A percentile compares a stretch with the other conserved stretches of the same genome.
phyloP scores from a whole-genome alignment of 1,140 invertebrate genomes.

The Drosophila hydei region DNA sequence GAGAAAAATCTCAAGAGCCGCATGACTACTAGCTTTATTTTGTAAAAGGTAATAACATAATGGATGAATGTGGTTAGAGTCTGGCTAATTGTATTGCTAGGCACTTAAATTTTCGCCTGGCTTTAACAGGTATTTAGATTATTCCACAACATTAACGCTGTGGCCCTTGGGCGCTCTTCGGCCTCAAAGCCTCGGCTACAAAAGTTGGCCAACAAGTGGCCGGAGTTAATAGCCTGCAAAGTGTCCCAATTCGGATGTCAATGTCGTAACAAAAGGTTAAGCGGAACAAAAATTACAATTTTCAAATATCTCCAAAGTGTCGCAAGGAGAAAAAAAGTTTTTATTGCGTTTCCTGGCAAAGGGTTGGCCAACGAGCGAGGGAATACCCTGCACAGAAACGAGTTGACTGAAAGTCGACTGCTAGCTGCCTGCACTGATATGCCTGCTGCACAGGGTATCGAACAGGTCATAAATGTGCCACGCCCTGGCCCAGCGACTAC shows the following conservation, averaged over 20 bases:
- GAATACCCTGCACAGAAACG: background rate
- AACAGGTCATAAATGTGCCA: background rate
- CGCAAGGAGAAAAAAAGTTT: constrained; percentile 4
- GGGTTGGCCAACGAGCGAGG: background rate
- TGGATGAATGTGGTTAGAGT: too few species aligned
- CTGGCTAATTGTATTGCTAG: background rate
- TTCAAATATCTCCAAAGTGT: constrained; percentile 7
- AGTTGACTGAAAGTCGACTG: too few species aligned
- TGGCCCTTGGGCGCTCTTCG: background rate
- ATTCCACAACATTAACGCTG: constrained; percentile 10
- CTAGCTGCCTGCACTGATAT: too few species aligned
- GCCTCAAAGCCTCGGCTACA: background rate
- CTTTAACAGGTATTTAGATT: constrained; percentile 1
- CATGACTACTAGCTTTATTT: too few species aligned
- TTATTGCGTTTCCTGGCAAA: constrained; percentile 1
- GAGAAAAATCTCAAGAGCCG: too few species aligned
- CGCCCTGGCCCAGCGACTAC: constrained; percentile 3
- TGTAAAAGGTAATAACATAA: too few species aligned
- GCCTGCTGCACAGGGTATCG: background rate
- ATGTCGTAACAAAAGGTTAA: constrained; percentile 39
- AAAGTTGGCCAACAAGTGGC: constrained; percentile 42
- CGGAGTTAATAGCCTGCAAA: constrained; percentile 73
- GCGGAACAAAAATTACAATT: constrained; percentile 21
- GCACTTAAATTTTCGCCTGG: background rate
- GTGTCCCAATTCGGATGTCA: constrained; percentile 64